A percentile compares a stretch with the other conserved stretches of the same genome.
phyloP scores from a whole-genome alignment of 2,888 invertebrate genomes.

The Galerucella nymphaeae region DNA sequence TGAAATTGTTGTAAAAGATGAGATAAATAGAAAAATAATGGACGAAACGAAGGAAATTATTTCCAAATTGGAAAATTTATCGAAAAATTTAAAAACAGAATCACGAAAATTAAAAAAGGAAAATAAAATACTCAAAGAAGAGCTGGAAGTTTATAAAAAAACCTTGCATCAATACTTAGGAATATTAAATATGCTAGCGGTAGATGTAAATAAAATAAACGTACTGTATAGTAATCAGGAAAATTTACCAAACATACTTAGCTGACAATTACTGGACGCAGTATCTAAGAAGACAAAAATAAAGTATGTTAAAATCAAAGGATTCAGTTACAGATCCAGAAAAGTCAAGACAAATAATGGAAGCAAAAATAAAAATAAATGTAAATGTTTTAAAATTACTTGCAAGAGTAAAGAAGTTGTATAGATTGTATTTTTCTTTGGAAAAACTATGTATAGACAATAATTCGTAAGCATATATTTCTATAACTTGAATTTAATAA shows the following conservation, averaged over 20 bases:
- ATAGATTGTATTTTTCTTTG: neutral
- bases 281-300: neutral
- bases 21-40: slow-evolving; percentile 73
- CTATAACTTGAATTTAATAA: too few species aligned
- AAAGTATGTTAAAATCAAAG: neutral
- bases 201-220: slow-evolving; percentile 5
- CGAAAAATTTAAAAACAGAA: slow-evolving; percentile 69
- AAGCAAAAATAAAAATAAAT: neutral
- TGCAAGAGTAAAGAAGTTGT: neutral
- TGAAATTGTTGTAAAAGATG: slow-evolving; percentile 71
- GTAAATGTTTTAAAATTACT: neutral
- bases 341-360: neutral
- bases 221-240: neutral
- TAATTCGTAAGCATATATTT: neutral
- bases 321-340: neutral
- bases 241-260: neutral
- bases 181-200: neutral
- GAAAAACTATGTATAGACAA: neutral
- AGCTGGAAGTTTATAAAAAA: slow-evolving; percentile 58
- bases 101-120: slow-evolving; percentile 67
- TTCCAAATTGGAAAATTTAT: slow-evolving; percentile 70
- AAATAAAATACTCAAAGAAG: slow-evolving; percentile 62
- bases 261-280: neutral
- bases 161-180: slow-evolving; percentile 38
- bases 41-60: slow-evolving; percentile 73